Conservation (phyloP, 2,797 vertebrate genomes). For the Micropoecilia bifurca region DNA sequence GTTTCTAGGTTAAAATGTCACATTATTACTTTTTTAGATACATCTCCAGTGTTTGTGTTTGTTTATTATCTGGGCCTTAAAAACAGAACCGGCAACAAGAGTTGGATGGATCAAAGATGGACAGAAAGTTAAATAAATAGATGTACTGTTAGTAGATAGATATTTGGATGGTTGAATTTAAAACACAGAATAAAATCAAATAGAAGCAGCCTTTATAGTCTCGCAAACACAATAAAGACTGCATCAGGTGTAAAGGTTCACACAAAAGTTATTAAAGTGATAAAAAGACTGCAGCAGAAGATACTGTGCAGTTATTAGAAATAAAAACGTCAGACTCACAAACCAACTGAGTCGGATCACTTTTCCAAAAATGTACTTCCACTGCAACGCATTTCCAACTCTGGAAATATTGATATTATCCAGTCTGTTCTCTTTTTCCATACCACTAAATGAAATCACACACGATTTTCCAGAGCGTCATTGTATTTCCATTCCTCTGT, state of each 20-base stretch:
- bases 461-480: neutral
- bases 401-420: neutral
- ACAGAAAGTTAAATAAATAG: neutral
- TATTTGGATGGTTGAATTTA: neutral
- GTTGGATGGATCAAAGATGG: neutral
- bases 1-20: neutral
- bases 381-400: neutral
- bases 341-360: neutral
- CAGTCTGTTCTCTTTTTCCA: neutral
- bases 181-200: neutral
- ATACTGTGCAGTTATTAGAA: too few relatives aligned
- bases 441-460: neutral
- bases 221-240: too few relatives aligned
- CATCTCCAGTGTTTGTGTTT: neutral
- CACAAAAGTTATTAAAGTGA: neutral
- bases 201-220: too few relatives aligned
- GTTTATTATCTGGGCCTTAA: neutral
- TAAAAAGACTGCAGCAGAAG: too few relatives aligned
- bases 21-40: neutral
- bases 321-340: too few relatives aligned
- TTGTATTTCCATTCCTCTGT: neutral
- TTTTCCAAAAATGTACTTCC: too few relatives aligned
- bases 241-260: too few relatives aligned
- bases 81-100: neutral
- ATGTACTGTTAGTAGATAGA: neutral